Percentiles rank a stretch among this genome's conserved stretches.
Conservation (phyloP, 2,113 vertebrate genomes). For the Pelobates fuscus region DNA sequence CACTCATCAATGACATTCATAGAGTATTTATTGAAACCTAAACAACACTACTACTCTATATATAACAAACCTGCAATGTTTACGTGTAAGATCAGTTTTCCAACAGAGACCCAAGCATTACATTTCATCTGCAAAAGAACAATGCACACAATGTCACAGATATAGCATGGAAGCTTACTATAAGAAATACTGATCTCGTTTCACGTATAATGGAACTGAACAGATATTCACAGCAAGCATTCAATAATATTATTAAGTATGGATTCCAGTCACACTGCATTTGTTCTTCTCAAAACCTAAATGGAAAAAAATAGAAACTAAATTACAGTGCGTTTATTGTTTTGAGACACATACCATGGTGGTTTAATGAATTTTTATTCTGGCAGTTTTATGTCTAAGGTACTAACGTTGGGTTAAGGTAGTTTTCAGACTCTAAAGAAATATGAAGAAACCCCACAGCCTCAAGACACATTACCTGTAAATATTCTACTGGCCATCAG, state of each 20-base stretch:
- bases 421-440: constrained; percentile 9
- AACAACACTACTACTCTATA: no score
- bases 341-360: neutral
- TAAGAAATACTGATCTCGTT: neutral
- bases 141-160: neutral
- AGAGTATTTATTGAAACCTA: no score
- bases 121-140: neutral
- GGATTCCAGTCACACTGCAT: constrained; percentile 9
- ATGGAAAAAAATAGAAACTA: constrained; percentile 17
- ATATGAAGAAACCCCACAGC: neutral
- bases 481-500: neutral
- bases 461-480: neutral
- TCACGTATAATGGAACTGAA: neutral
- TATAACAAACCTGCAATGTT: no score
- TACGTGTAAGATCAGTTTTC: no score
- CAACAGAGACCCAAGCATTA: neutral
- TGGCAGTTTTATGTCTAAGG: constrained; percentile 29
- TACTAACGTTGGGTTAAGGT: constrained; percentile 12
- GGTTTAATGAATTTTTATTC: constrained; percentile 10
- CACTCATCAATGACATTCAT: no score
- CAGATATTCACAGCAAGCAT: constrained; percentile 6
- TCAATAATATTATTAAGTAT: constrained; percentile 3
- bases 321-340: constrained; percentile 8
- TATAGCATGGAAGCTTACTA: neutral
- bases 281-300: neutral